A percentile compares a stretch with the other conserved stretches of the same genome.
These are phyloP conservation scores for Ennomos fuscantarius DNA, from an alignment of 2,888 invertebrate species.

Conservation along the genomic window DNA sequence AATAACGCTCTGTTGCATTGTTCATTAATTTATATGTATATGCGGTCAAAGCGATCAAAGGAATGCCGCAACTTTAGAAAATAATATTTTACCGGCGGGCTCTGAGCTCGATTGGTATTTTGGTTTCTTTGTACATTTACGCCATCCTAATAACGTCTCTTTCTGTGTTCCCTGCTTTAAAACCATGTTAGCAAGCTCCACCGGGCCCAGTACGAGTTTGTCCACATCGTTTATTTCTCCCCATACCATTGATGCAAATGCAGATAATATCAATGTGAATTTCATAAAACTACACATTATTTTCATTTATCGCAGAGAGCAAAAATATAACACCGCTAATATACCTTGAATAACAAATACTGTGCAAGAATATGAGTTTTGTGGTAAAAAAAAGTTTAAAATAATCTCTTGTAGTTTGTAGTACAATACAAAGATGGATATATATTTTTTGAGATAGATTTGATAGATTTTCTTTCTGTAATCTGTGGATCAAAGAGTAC, in stretches of 20 bases:
- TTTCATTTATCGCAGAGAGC: no score
- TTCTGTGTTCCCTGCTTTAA: conserved; percentile 48
- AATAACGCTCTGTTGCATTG: neutral
- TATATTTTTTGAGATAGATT: no score
- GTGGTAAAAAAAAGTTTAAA: no score
- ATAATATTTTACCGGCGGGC: conserved; percentile 7
- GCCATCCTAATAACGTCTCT: conserved; percentile 3
- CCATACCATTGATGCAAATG: conserved; percentile 15
- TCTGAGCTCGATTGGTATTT: conserved; percentile 3
- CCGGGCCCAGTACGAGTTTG: conserved; percentile 51
- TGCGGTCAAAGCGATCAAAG: no score
- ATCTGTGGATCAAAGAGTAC: no score
- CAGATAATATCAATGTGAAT: conserved; percentile 7
- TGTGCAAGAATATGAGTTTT: no score
- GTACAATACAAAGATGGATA: no score
- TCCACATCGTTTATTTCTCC: conserved; percentile 42
- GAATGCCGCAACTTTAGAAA: neutral
- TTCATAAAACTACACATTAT: conserved; percentile 2
- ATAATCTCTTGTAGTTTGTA: no score
- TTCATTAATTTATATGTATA: no score
- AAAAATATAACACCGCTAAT: no score
- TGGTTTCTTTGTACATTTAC: conserved; percentile 17
- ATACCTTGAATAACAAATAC: no score
- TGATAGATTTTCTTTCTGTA: no score
- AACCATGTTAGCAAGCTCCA: conserved; percentile 58